phyloP scores from a whole-genome alignment of 2,888 invertebrate genomes.

The Julus scanicus region DNA sequence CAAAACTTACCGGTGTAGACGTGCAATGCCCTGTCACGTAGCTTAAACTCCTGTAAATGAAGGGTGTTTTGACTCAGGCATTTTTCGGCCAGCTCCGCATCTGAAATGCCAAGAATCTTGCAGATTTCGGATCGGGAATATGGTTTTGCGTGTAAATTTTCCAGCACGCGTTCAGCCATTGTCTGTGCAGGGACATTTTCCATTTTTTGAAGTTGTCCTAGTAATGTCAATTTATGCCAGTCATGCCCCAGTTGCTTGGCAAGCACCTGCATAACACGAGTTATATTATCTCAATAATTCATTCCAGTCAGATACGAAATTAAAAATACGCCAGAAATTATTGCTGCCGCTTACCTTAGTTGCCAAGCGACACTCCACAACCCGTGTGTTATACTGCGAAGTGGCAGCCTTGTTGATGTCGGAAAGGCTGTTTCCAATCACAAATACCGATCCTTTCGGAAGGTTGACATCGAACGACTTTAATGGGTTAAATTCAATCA shows the following conservation, averaged over 20 bases:
- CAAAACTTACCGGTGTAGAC: conserved; percentile 73
- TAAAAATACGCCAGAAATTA: not conserved
- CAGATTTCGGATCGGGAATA: conserved; percentile 78
- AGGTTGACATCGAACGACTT: conserved; percentile 79
- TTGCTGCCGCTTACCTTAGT: conserved; percentile 74
- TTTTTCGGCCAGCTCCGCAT: conserved; percentile 74
- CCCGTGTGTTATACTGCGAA: conserved; percentile 87
- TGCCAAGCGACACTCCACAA: conserved; percentile 94
- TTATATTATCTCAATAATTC: not conserved
- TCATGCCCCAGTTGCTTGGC: conserved; percentile 73
- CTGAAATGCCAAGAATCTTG: conserved; percentile 65
- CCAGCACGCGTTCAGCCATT: conserved; percentile 76
- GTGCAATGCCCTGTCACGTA: conserved; percentile 87
- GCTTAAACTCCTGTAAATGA: conserved; percentile 76
- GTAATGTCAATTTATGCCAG: conserved; percentile 75
- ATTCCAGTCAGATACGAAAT: not conserved
- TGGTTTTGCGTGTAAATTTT: conserved; percentile 73
- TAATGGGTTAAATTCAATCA: conserved; percentile 93
- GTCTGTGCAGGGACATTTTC: conserved; percentile 74
- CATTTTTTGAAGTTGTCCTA: conserved; percentile 80
- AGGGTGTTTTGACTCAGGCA: conserved; percentile 76
- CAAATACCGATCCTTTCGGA: conserved; percentile 86
- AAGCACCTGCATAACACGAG: conserved; percentile 71
- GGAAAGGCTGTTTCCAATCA: conserved; percentile 90
- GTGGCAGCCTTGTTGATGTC: conserved; percentile 95